Percentiles rank a stretch among this genome's conserved stretches.
Conservation (phyloP, 2,888 invertebrate genomes). For the Netelia inedita region DNA sequence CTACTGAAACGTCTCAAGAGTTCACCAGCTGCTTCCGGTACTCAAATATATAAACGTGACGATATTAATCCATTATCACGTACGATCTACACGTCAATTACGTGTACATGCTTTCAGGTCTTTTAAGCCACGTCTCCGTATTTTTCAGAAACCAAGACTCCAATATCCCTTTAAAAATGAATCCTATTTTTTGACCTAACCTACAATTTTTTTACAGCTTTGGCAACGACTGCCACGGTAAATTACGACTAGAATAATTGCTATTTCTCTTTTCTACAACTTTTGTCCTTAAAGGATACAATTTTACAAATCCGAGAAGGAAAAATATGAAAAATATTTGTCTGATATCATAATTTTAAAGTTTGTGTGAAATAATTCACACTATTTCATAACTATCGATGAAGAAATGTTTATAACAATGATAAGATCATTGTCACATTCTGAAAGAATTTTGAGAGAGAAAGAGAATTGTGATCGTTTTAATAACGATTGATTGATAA, state of each 20-base stretch:
- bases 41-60: neutral
- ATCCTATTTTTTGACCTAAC: too few relatives aligned
- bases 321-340: too few relatives aligned
- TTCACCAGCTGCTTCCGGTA: conserved; percentile 16
- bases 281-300: too few relatives aligned
- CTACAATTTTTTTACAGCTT: too few relatives aligned
- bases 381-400: neutral
- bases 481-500: neutral
- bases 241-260: too few relatives aligned
- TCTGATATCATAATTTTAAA: too few relatives aligned
- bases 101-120: neutral
- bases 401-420: neutral
- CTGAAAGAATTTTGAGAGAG: neutral
- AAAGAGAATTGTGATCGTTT: neutral
- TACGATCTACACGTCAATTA: neutral
- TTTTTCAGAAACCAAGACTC: neutral
- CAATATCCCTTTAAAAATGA: too few relatives aligned
- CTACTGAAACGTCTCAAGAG: neutral
- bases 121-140: neutral
- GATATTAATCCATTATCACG: neutral
- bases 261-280: too few relatives aligned
- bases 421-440: neutral
- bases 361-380: neutral
- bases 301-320: too few relatives aligned
- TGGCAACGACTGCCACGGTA: too few relatives aligned